Percentiles rank a stretch among this genome's conserved stretches.
These are phyloP conservation scores for Leucophenga varia DNA, from an alignment of 1,140 invertebrate genomes.

Conservation along the genomic window DNA sequence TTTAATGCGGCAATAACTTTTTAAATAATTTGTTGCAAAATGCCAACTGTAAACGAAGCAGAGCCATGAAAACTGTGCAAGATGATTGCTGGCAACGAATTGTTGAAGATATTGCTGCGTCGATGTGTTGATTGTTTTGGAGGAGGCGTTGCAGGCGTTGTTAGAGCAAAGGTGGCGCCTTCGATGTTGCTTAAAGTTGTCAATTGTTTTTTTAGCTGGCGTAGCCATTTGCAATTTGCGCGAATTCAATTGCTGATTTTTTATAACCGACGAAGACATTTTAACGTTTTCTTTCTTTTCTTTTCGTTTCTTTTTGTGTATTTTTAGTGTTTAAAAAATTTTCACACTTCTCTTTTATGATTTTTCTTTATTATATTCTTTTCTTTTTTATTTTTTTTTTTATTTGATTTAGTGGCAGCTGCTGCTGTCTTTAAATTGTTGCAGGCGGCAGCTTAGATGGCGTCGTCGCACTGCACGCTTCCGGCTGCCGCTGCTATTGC, in stretches of 20 bases:
- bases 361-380: too few species aligned
- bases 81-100: too few species aligned
- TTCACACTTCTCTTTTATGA: constrained; percentile 5
- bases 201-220: neutral
- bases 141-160: neutral
- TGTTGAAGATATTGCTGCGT: neutral
- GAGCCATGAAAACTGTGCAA: neutral
- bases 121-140: constrained; percentile 3
- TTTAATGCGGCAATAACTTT: constrained; percentile 48
- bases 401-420: neutral
- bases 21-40: constrained; percentile 49
- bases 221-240: constrained; percentile 18
- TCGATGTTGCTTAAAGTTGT: constrained; percentile 1
- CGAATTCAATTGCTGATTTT: constrained; percentile 33
- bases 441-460: too few species aligned
- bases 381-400: constrained; percentile 2
- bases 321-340: constrained; percentile 1
- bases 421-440: too few species aligned
- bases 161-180: neutral
- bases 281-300: constrained; percentile 30
- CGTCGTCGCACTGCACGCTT: too few species aligned
- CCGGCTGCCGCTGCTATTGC: too few species aligned
- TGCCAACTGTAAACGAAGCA: constrained; percentile 21
- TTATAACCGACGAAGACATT: constrained; percentile 38
- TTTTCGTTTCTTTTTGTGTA: too few species aligned